Conservation (phyloP, 2,113 vertebrate genomes). For the Mesoclemmys tuberculata region DNA sequence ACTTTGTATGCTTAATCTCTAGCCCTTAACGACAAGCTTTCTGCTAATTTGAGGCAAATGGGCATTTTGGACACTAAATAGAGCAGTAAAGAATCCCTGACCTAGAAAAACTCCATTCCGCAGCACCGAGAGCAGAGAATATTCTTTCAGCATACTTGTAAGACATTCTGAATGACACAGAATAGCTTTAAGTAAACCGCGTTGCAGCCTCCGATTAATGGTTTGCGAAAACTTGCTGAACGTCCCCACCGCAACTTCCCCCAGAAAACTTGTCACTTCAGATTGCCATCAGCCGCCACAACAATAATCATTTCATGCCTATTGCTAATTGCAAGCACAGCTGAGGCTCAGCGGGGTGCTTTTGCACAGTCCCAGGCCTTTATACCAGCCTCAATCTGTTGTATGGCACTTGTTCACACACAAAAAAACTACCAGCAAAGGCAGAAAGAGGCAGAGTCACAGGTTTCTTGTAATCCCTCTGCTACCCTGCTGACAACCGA, state of each 20-base stretch:
- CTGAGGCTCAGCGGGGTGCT: conserved; percentile 96
- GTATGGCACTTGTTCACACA: conserved; percentile 90
- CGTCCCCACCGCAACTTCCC: conserved; percentile 86
- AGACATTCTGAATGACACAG: conserved; percentile 77
- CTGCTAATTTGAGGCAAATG: conserved; percentile 87
- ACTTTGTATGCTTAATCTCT: conserved; percentile 90
- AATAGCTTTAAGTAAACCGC: conserved; percentile 74
- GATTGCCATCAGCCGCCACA: conserved; percentile 96
- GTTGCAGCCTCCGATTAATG: conserved; percentile 73
- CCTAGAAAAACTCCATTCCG: conserved; percentile 82
- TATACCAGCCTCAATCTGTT: conserved; percentile 91
- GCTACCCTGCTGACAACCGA: conserved; percentile 90
- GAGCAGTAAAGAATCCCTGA: conserved; percentile 82
- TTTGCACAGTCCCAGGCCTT: conserved; percentile 91
- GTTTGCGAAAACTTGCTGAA: conserved; percentile 79
- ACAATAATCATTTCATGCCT: conserved; percentile 99
- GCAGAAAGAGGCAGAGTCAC: conserved; percentile 99
- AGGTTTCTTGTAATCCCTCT: conserved; percentile 98
- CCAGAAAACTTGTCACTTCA: conserved; percentile 96
- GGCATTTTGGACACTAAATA: conserved; percentile 86
- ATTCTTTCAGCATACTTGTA: conserved; percentile 81
- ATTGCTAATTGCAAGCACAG: conserved; percentile 99
- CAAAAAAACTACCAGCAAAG: conserved; percentile 91
- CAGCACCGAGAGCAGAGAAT: conserved; percentile 79
- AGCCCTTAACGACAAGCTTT: conserved; percentile 84